Evolutionary conservation across 2,888 invertebrate genomes (phyloP).

Genomic region (Hydraecia micacea): DNA sequence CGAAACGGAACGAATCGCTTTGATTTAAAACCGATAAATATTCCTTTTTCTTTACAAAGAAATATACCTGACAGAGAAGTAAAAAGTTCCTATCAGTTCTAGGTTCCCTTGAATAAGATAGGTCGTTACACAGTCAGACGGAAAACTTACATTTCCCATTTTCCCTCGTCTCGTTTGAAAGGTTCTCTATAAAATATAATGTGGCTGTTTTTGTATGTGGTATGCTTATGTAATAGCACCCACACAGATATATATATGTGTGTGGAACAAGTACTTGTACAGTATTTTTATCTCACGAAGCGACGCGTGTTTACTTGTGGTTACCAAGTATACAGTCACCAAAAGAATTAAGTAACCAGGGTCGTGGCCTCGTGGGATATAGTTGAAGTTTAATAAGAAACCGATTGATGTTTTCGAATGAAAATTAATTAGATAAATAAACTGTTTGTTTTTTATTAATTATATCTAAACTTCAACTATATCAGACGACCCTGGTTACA

Average conservation of each 20-base stretch:
- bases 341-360: too few relatives aligned
- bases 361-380: too few relatives aligned
- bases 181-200: constrained; percentile 49
- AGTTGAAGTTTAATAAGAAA: too few relatives aligned
- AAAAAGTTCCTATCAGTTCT: constrained; percentile 22
- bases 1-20: not conserved
- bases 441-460: too few relatives aligned
- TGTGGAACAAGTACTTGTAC: not conserved
- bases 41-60: not conserved
- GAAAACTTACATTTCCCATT: constrained; percentile 47
- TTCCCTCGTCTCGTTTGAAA: constrained; percentile 39
- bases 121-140: constrained; percentile 32
- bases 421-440: too few relatives aligned
- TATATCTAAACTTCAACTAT: too few relatives aligned
- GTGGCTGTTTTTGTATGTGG: constrained; percentile 13
- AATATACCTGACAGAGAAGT: not conserved
- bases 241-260: not conserved
- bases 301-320: not conserved
- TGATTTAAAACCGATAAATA: not conserved
- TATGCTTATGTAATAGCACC: not conserved
- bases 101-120: constrained; percentile 33
- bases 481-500: too few relatives aligned
- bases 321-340: not conserved
- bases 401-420: too few relatives aligned
- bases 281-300: not conserved